Conservation (phyloP, 2,797 vertebrate genomes). For the Podarcis lilfordi region DNA sequence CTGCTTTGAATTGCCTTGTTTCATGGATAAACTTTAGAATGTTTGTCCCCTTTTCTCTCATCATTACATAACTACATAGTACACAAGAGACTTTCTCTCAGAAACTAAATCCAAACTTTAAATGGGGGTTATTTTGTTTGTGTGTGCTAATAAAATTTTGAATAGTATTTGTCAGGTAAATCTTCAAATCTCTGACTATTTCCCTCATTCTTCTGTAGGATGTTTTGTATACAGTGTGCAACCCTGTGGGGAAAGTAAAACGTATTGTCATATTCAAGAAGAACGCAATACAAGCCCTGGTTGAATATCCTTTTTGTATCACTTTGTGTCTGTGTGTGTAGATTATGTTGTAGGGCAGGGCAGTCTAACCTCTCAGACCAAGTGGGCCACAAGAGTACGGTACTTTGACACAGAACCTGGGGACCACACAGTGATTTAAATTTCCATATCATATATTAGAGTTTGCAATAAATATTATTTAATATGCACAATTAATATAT, state of each 20-base stretch:
- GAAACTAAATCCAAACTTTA: neutral
- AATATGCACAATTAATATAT: too few species aligned
- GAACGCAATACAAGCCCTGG: conserved; percentile 98
- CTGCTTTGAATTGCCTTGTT: neutral
- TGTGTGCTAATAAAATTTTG: neutral
- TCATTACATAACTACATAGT: too few species aligned
- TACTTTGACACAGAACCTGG: too few species aligned
- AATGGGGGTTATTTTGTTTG: neutral
- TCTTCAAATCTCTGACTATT: neutral
- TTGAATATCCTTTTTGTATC: conserved; percentile 91
- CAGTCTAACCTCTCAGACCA: too few species aligned
- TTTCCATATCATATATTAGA: too few species aligned
- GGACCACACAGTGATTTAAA: too few species aligned
- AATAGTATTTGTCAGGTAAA: neutral
- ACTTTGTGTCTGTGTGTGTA: neutral
- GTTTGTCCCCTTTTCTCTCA: neutral
- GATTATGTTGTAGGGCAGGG: neutral
- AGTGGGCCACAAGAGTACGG: too few species aligned
- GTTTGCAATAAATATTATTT: too few species aligned
- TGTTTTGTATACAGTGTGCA: conserved; percentile 95
- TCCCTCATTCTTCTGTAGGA: conserved; percentile 78
- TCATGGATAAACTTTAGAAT: neutral
- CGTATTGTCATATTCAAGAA: conserved; percentile 98
- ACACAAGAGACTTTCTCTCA: neutral
- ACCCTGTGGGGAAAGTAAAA: conserved; percentile 94